Evolutionary conservation across 2,113 vertebrate species (phyloP).

Genomic region (Brachionichthys hirsutus): DNA sequence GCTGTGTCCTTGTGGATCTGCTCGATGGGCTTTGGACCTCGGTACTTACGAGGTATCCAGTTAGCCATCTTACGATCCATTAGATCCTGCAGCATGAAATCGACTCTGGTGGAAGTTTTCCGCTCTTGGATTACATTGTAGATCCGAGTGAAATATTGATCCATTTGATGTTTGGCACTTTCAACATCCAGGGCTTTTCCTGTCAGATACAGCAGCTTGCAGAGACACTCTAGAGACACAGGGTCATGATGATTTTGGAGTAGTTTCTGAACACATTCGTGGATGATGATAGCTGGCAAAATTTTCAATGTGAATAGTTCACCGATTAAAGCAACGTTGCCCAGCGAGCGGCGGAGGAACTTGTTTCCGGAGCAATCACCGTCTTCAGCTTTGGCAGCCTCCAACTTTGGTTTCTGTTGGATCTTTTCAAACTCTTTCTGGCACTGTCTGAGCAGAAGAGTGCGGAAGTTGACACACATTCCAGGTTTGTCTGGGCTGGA

Average conservation of each 20-base stretch:
- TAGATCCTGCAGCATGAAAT: constrained; percentile 97
- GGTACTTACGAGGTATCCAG: constrained; percentile 95
- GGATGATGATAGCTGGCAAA: constrained; percentile 98
- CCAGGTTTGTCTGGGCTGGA: constrained; percentile 92
- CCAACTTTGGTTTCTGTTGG: constrained; percentile 94
- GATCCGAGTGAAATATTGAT: constrained; percentile 98
- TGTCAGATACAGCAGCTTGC: constrained; percentile 94
- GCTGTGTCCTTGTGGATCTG: constrained; percentile 98
- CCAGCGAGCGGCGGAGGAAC: constrained; percentile 90
- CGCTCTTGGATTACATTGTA: constrained; percentile 97
- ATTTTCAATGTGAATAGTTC: constrained; percentile 99
- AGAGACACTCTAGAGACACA: constrained; percentile 96
- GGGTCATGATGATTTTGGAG: constrained; percentile 98
- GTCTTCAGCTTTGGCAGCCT: constrained; percentile 86
- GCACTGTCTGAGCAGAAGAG: constrained; percentile 94
- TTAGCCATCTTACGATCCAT: constrained; percentile 90
- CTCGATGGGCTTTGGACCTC: constrained; percentile 95
- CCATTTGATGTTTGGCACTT: constrained; percentile 95
- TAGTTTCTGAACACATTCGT: constrained; percentile 96
- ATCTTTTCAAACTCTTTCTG: constrained; percentile 99
- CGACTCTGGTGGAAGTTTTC: constrained; percentile 95
- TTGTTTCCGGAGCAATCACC: constrained; percentile 88
- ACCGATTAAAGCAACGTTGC: constrained; percentile 98
- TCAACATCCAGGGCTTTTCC: constrained; percentile 99
- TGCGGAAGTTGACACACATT: constrained; percentile 92